Evolutionary conservation across 2,797 vertebrate genomes (phyloP).

Genomic region (Sebastes glaucus): DNA sequence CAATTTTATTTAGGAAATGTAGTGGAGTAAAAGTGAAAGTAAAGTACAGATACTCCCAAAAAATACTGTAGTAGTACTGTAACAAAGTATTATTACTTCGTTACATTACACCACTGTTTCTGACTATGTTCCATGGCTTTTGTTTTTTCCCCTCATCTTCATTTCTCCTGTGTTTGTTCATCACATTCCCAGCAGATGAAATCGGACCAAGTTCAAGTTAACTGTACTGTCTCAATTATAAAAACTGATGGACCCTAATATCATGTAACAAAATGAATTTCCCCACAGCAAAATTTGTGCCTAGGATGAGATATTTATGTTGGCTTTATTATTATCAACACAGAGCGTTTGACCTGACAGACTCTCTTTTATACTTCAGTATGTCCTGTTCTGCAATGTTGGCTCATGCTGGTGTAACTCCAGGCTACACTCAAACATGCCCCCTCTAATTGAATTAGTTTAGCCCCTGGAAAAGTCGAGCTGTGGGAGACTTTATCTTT

Average conservation of each 20-base stretch:
- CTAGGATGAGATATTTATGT: slow-evolving; percentile 51
- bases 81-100: too few species aligned
- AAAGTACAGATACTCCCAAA: too few species aligned
- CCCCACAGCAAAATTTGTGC: slow-evolving; percentile 32
- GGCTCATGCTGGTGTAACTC: slow-evolving; percentile 54
- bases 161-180: slow-evolving; percentile 39
- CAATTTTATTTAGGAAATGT: too few species aligned
- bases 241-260: slow-evolving; percentile 42
- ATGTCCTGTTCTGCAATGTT: slow-evolving; percentile 60
- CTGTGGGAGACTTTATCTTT: slow-evolving; percentile 62
- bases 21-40: too few species aligned
- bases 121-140: not conserved
- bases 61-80: too few species aligned
- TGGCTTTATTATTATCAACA: slow-evolving; percentile 63
- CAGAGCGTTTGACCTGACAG: slow-evolving; percentile 52
- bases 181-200: slow-evolving; percentile 34
- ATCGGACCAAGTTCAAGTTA: slow-evolving; percentile 32
- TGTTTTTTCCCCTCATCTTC: not conserved
- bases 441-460: slow-evolving; percentile 71
- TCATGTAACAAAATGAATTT: slow-evolving; percentile 57
- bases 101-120: not conserved
- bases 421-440: slow-evolving; percentile 60
- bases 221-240: slow-evolving; percentile 11
- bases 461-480: slow-evolving; percentile 68
- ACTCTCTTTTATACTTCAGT: slow-evolving; percentile 49